Percentiles rank a stretch among this genome's conserved stretches.
These are phyloP conservation scores for Atta colombica DNA, from an alignment of 1,140 invertebrate species.

Conservation along the genomic window DNA sequence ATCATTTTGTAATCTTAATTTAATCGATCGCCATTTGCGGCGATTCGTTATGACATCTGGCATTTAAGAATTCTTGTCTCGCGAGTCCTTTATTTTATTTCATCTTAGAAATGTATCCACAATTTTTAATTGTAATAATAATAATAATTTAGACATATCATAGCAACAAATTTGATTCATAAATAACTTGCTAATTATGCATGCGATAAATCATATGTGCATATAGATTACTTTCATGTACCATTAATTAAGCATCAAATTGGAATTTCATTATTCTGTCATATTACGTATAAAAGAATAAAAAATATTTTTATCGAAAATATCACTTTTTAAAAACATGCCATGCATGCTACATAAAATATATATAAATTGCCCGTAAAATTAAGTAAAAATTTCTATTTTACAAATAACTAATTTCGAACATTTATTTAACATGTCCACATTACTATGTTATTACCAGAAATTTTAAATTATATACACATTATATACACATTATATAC, in stretches of 20 bases:
- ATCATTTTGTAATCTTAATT: slow-evolving; percentile 86
- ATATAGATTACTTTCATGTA: slow-evolving; percentile 24
- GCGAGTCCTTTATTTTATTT: slow-evolving; percentile 49
- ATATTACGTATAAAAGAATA: not conserved
- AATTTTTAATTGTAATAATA: slow-evolving; percentile 69
- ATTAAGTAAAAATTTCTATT: slow-evolving; percentile 27
- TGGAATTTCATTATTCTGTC: not conserved
- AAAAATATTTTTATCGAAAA: not conserved
- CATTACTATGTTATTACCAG: not conserved
- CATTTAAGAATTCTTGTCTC: slow-evolving; percentile 70
- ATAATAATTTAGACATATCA: slow-evolving; percentile 75
- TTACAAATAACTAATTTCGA: slow-evolving; percentile 9
- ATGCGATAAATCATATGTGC: slow-evolving; percentile 72
- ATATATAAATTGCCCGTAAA: not conserved
- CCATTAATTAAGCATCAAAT: slow-evolving; percentile 40
- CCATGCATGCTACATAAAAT: not conserved
- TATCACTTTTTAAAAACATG: not conserved
- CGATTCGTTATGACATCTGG: slow-evolving; percentile 81
- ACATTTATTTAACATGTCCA: not conserved
- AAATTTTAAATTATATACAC: slow-evolving; percentile 14
- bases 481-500: not conserved
- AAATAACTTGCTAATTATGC: slow-evolving; percentile 72
- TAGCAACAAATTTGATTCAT: slow-evolving; percentile 76
- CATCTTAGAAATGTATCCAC: slow-evolving; percentile 61
- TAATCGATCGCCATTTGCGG: slow-evolving; percentile 85